phyloP scores from a whole-genome alignment of 1,140 invertebrate species.

The Zeugodacus cucurbitae region DNA sequence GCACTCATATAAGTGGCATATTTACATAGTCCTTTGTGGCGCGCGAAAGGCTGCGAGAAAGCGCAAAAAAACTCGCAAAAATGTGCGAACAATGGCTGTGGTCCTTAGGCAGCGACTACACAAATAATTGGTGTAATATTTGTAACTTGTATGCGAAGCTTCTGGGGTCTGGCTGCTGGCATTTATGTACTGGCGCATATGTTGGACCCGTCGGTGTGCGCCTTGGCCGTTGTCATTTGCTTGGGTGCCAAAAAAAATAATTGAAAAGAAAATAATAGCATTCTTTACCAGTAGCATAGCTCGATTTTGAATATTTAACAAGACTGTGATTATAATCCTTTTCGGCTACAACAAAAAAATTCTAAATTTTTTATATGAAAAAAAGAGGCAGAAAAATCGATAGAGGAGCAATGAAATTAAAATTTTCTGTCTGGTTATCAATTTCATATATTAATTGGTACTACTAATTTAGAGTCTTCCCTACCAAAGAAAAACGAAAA shows the following conservation, averaged over 20 bases:
- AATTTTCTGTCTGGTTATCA: too few relatives aligned
- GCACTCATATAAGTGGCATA: not conserved
- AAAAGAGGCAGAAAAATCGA: too few relatives aligned
- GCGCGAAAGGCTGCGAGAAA: not conserved
- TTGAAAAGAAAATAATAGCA: not conserved
- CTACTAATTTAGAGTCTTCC: too few relatives aligned
- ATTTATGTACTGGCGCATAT: constrained; percentile 5
- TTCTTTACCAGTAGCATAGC: not conserved
- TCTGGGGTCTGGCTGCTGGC: not conserved
- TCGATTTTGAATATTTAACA: constrained; percentile 32
- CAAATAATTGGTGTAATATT: constrained; percentile 30
- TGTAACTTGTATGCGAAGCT: not conserved
- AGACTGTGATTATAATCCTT: not conserved
- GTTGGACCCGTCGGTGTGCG: not conserved
- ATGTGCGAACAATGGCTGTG: constrained; percentile 34
- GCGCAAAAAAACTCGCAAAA: not conserved
- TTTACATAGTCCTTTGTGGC: constrained; percentile 23
- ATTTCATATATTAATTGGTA: too few relatives aligned
- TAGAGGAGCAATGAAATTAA: too few relatives aligned
- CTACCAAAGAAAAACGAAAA: too few relatives aligned
- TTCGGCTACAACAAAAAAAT: not conserved
- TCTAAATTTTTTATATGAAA: too few relatives aligned
- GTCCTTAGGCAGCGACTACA: constrained; percentile 17
- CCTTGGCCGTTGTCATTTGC: not conserved
- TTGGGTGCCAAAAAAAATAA: not conserved